Conservation (phyloP, 2,113 vertebrate species). For the Chrysemys picta region DNA sequence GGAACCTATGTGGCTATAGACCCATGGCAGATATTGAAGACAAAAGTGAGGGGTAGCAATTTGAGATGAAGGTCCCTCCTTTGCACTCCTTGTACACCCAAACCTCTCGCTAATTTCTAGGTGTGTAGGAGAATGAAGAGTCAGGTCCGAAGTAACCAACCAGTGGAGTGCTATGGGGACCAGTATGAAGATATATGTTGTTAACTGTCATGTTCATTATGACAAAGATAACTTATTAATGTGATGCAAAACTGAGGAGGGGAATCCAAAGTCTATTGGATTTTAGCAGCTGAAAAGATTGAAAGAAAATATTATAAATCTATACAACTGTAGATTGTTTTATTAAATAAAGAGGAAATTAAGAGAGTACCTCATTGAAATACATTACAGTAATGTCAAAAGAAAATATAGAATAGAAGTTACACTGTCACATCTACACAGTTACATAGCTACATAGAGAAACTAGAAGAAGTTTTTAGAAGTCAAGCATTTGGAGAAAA, state of each 20-base stretch:
- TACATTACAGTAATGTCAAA: not conserved
- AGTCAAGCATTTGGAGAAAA: not conserved
- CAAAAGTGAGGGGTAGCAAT: not conserved
- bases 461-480: not conserved
- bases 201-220: not conserved
- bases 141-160: not conserved
- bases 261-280: not conserved
- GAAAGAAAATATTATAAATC: not conserved
- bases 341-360: not conserved
- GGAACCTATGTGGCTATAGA: not conserved
- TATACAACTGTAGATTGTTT: not conserved
- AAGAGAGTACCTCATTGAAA: not conserved
- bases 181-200: not conserved
- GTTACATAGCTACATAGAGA: not conserved
- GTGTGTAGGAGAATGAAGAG: not conserved
- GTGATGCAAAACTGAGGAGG: not conserved
- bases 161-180: not conserved
- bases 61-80: not conserved
- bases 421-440: not conserved
- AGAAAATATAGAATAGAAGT: not conserved
- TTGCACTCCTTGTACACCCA: fast-evolving
- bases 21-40: not conserved
- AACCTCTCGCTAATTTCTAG: not conserved
- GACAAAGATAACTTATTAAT: not conserved
- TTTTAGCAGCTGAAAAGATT: not conserved